Percentiles rank a stretch among this genome's conserved stretches.
phyloP scores from a whole-genome alignment of 2,113 vertebrate genomes.

The Pundamilia nyererei region DNA sequence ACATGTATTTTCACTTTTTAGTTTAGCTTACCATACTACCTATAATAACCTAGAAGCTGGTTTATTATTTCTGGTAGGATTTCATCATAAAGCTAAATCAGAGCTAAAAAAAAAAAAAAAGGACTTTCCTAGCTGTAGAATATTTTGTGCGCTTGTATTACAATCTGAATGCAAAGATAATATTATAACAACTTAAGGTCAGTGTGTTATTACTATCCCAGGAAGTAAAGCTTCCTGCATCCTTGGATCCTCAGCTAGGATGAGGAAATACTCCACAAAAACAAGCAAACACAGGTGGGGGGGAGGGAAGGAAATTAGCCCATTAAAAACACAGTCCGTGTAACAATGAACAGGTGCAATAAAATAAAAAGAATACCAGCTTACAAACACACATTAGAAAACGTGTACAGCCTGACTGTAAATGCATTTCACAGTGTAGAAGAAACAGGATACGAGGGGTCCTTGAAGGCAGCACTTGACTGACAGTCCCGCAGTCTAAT shows the following conservation, averaged over 20 bases:
- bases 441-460: not conserved
- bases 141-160: not conserved
- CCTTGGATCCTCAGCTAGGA: not conserved
- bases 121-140: not conserved
- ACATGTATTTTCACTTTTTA: not conserved
- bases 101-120: not conserved
- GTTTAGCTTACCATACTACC: not conserved
- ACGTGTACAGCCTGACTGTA: not conserved
- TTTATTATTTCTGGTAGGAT: not conserved
- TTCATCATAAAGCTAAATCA: not conserved
- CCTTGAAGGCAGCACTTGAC: conserved; percentile 28
- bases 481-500: conserved; percentile 59
- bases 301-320: accelerated
- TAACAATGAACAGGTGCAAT: not conserved
- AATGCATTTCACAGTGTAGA: not conserved
- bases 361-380: not conserved
- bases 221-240: not conserved
- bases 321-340: not conserved
- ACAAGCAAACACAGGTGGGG: not conserved
- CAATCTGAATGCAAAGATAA: not conserved
- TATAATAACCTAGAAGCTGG: not conserved
- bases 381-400: not conserved
- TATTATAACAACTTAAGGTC: not conserved
- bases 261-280: not conserved
- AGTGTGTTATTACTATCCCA: not conserved